Conservation (phyloP, 1,140 invertebrate species). For the Cheumatopsyche charites region DNA sequence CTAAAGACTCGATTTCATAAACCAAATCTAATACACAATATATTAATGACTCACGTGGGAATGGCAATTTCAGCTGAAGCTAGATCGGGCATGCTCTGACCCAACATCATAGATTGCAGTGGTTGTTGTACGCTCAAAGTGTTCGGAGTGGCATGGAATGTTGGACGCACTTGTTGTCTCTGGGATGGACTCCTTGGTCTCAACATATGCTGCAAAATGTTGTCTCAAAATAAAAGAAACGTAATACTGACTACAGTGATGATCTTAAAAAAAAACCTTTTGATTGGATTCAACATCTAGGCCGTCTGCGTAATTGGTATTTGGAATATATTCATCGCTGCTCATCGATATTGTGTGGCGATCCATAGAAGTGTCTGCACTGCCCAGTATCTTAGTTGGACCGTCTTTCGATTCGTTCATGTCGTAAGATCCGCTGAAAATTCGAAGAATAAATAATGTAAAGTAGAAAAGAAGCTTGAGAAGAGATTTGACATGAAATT, state of each 20-base stretch:
- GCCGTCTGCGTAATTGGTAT: not conserved
- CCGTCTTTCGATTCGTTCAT: conserved; percentile 27
- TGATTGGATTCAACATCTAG: not conserved
- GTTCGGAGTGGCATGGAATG: conserved; percentile 57
- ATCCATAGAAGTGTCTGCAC: conserved; percentile 43
- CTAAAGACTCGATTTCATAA: not conserved
- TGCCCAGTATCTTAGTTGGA: conserved; percentile 18
- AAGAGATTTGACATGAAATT: not conserved
- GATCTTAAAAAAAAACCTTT: not conserved
- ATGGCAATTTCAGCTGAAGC: conserved; percentile 50
- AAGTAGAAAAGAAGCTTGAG: not conserved
- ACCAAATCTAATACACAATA: not conserved
- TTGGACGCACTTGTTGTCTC: not conserved
- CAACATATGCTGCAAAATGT: not conserved
- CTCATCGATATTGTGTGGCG: conserved; percentile 42
- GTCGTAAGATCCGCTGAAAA: conserved; percentile 42
- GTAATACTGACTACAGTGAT: too few relatives aligned
- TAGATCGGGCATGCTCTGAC: conserved; percentile 76
- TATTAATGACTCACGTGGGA: not conserved
- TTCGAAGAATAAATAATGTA: too few relatives aligned
- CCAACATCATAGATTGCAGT: conserved; percentile 65
- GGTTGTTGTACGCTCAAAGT: conserved; percentile 75
- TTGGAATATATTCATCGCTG: conserved; percentile 38
- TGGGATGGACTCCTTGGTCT: conserved; percentile 19
- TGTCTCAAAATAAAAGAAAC: too few relatives aligned